Evolutionary conservation across 2,888 invertebrate genomes (phyloP), one percentile per base, ranked within the genome.

Genomic region (Eudasyphora cyanicolor): DNA sequence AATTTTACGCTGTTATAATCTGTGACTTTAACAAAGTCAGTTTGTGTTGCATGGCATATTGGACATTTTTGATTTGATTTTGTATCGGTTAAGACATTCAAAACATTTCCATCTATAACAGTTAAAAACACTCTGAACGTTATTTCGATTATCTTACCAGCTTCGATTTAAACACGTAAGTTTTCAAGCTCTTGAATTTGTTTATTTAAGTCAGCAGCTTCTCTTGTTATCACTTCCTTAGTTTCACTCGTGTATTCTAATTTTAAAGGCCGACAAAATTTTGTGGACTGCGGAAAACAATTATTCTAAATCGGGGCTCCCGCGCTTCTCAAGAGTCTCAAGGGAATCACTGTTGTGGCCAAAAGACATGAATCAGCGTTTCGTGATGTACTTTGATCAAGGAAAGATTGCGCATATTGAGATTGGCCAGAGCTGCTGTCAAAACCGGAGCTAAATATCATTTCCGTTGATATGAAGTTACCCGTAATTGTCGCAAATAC

Each of bases 1-100:
- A 60, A 60, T 60, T 60, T 60, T 60, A 17, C 49, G 6, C 35
- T 35, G 35, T 35, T 35, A 35, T 35, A 35, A 35, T 35, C 35
- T 35, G 35, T 35, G 35, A 35, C 35, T 35, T 42, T 42, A 42
- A 42, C 27, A 71, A 71, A 71, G 71, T 71, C 71, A 71, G 49
- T 71, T 71, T 71, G 71, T 45, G 51, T 71, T 71, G 49, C 71
- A 51, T 71, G 71, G 71, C 49, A 71, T 51, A 71, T 71, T 71
- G 71, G 71, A 71, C 71, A 71, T 75, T 67, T 67, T 67, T 67
- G 67, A 67, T 67, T 67, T 67, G 42, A 67, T 67, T 67, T 67
- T 75, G 75, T 75, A 64, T 75, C 75, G 62, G 75, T 75, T 75
- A 62, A 75, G 62, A 45, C 62, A 75, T n/a, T n/a, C n/a, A n/a